These are phyloP conservation scores for Gyrodactylus salaris DNA, from an alignment of 1,140 invertebrate species.

Conservation along the genomic window DNA sequence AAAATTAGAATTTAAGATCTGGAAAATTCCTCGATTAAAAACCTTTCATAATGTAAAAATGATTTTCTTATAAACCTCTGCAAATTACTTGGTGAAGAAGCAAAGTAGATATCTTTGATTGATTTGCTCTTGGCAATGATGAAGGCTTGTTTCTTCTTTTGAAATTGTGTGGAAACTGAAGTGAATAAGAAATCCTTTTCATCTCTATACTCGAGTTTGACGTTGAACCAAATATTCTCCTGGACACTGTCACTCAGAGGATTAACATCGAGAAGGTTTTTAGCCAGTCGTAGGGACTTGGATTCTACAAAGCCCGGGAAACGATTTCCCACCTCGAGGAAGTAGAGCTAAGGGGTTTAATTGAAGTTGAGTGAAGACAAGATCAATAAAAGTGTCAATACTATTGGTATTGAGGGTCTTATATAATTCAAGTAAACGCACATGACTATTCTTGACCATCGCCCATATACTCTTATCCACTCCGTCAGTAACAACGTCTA, in stretches of 20 bases:
- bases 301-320: not conserved
- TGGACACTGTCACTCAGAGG: not conserved
- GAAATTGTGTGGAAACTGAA: not conserved
- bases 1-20: too few relatives aligned
- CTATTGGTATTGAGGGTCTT: too few relatives aligned
- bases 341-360: not conserved
- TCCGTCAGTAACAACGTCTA: not conserved
- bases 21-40: too few relatives aligned
- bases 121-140: not conserved
- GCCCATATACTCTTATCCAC: not conserved
- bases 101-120: not conserved
- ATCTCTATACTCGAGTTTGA: not conserved
- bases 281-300: not conserved
- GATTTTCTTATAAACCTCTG: too few relatives aligned
- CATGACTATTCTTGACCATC: not conserved
- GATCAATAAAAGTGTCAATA: not conserved
- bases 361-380: not conserved
- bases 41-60: too few relatives aligned
- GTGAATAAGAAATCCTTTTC: not conserved
- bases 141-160: not conserved
- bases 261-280: too few relatives aligned
- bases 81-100: not conserved
- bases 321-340: not conserved
- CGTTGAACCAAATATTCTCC: not conserved
- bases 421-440: not conserved